Base-by-base conservation (phyloP, 2,888 invertebrate genomes). In the Vanessa cardui region DNA sequence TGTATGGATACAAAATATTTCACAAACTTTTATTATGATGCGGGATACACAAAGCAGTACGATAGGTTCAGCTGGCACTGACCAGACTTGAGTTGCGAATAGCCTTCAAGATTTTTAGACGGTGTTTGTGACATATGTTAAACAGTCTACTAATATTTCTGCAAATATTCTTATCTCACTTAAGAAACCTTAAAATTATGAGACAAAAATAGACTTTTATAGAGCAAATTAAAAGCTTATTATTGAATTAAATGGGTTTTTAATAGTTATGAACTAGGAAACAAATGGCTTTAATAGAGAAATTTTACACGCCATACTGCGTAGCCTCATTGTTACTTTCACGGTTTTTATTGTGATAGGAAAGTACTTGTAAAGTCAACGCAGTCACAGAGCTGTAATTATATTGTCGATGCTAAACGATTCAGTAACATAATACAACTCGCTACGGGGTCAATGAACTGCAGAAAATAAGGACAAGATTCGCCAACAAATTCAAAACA, bases 311-410 rank as follows among this genome's bases (percentile, higher is more conserved):
- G n/a, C 8, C 47, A 61, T 66, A 62, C 64, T 47, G 67, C 52
- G 52, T 54, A 68, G 54, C 63, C 71, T 68, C 64, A 76, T 74
- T 73, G 73, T 76, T 81, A 87, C 89, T 90, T 90, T 90, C 90
- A 82, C 89, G 78, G 72, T 76, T 61, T 74, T 78, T 80, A 80
- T 80, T 81, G 83, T 88, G 85, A 86, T 87, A 86, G 83, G 89
- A 90, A 90, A 90, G 88, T 80, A 85, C 78, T 83, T 84, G 86
- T 86, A 86, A 88, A 83, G 79, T 81, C 81, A 80, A 78, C 76
- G 74, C 73, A 74, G 77, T 76, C 20, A 58, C 75, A 69, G 73
- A 76, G 74, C 75, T 77, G 79, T 77, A 83, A 83, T 86, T 85
- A 82, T 75, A 72, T 44, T 64, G 46, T 56, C 64, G 62, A 69